Percentiles rank a stretch among this genome's conserved stretches.
phyloP scores from a whole-genome alignment of 2,797 vertebrate genomes.

The Amazona finschi region DNA sequence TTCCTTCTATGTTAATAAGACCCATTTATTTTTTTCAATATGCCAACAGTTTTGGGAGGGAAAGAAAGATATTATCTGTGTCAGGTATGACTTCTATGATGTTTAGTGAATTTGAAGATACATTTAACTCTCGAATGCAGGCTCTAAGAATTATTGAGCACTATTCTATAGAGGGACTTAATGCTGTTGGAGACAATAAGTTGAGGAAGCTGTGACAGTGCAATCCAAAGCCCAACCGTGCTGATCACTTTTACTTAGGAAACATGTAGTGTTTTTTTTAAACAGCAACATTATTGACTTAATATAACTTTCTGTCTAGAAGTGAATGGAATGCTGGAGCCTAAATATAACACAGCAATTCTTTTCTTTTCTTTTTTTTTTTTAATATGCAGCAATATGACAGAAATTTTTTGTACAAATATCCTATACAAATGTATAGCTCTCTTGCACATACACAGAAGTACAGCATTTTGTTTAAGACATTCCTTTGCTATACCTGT shows the following conservation, averaged over 20 bases:
- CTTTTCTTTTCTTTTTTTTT: background rate
- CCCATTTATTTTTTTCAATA: background rate
- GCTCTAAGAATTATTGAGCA: background rate
- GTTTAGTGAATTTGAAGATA: background rate
- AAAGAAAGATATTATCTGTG: background rate
- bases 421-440: background rate
- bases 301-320: background rate
- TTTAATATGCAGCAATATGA: background rate
- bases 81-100: background rate
- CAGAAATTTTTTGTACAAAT: background rate
- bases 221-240: background rate
- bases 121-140: background rate
- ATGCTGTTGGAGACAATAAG: background rate
- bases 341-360: background rate
- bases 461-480: background rate
- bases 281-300: background rate
- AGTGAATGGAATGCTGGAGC: background rate
- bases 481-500: background rate
- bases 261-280: background rate
- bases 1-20: background rate
- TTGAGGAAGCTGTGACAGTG: background rate
- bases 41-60: background rate
- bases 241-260: background rate
- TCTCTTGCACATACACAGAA: background rate
- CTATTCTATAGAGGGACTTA: background rate